Evolutionary conservation across 2,888 invertebrate species (phyloP).

Genomic region (Napeogenes inachia): DNA sequence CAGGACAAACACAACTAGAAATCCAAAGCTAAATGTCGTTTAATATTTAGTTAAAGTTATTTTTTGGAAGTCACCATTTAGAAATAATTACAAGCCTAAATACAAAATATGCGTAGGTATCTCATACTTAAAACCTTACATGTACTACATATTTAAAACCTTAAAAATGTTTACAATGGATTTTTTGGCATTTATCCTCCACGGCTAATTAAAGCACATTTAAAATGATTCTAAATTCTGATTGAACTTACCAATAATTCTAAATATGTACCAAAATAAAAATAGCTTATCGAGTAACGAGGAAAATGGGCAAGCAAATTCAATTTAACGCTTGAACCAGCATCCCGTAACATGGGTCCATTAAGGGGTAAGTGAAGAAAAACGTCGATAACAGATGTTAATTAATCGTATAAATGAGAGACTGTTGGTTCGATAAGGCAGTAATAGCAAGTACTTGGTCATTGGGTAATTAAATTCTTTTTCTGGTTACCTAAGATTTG

Average conservation of each 20-base stretch:
- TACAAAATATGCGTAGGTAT: too few relatives aligned
- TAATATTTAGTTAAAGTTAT: too few relatives aligned
- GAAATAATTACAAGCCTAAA: too few relatives aligned
- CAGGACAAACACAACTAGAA: too few relatives aligned
- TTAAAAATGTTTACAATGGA: too few relatives aligned
- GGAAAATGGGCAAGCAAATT: constrained; percentile 50
- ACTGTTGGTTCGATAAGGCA: constrained; percentile 15
- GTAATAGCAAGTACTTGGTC: constrained; percentile 7
- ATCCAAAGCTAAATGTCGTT: too few relatives aligned
- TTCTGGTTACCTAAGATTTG: neutral
- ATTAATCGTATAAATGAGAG: constrained; percentile 68
- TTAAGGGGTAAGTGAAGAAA: constrained; percentile 60
- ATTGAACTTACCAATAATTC: constrained; percentile 6
- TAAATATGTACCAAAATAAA: constrained; percentile 29
- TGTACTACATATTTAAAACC: too few relatives aligned
- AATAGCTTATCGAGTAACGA: constrained; percentile 34
- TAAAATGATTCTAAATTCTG: neutral
- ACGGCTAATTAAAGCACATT: too few relatives aligned
- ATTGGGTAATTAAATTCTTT: constrained; percentile 7
- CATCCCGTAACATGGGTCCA: constrained; percentile 51
- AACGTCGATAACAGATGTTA: constrained; percentile 70
- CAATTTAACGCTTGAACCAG: constrained; percentile 60
- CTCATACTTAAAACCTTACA: too few relatives aligned
- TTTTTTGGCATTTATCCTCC: too few relatives aligned
- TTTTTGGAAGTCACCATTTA: too few relatives aligned